phyloP scores from a whole-genome alignment of 1,140 invertebrate genomes.

The Bombus affinis region DNA sequence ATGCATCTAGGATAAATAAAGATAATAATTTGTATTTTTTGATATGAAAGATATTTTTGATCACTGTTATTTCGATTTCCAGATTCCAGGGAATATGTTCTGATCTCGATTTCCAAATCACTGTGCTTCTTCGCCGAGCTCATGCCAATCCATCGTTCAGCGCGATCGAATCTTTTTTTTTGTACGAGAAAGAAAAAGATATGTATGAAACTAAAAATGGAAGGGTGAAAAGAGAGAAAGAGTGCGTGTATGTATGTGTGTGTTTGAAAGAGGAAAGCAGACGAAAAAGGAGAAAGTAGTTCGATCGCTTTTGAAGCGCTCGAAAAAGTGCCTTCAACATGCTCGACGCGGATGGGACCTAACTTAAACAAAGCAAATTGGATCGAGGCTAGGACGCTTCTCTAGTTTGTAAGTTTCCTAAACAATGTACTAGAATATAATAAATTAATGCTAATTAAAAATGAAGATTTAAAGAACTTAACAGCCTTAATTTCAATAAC shows the following conservation, averaged over 20 bases:
- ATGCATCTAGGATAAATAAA: not conserved
- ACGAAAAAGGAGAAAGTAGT: conserved; percentile 50
- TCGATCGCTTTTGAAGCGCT: conserved; percentile 61
- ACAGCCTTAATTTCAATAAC: conserved; percentile 33
- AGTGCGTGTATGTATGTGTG: not conserved
- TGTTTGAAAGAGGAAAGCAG: not conserved
- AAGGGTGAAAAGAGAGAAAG: not conserved
- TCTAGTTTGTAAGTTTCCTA: conserved; percentile 77
- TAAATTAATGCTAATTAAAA: conserved; percentile 64
- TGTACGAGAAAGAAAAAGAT: conserved; percentile 46
- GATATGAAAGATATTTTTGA: conserved; percentile 24
- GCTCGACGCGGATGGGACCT: conserved; percentile 70
- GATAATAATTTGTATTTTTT: conserved; percentile 19
- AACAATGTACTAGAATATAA: conserved; percentile 67
- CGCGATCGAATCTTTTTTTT: conserved; percentile 56
- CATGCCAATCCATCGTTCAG: conserved; percentile 40
- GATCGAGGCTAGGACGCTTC: conserved; percentile 76
- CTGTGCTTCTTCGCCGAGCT: conserved; percentile 49
- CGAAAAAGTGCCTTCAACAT: conserved; percentile 74
- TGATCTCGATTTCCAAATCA: conserved; percentile 48
- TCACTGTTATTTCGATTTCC: conserved; percentile 48
- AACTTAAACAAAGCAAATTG: conserved; percentile 71
- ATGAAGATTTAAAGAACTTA: conserved; percentile 35
- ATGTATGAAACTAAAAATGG: conserved; percentile 11
- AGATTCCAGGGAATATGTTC: conserved; percentile 51